phyloP scores from a whole-genome alignment of 2,888 invertebrate genomes.

The Bedellia somnulentella region DNA sequence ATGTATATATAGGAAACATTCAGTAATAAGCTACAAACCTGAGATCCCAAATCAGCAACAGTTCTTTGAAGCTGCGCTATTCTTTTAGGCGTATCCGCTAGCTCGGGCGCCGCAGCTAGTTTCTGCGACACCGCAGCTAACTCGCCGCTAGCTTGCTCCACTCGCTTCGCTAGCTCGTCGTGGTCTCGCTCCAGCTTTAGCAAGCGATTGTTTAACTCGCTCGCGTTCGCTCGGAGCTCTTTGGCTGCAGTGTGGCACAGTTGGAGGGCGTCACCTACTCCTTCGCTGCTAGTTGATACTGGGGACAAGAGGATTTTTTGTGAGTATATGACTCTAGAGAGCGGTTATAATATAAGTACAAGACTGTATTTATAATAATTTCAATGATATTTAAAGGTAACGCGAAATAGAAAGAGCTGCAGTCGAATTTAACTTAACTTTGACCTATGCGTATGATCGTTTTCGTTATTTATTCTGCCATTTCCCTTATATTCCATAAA shows the following conservation, averaged over 20 bases:
- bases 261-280: conserved; percentile 70
- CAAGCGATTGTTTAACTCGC: conserved; percentile 58
- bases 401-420: no score
- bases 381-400: no score
- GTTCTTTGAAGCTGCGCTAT: conserved; percentile 55
- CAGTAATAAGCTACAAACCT: no score
- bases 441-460: no score
- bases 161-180: conserved; percentile 26
- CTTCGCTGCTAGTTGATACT: conserved; percentile 70
- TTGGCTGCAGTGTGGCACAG: conserved; percentile 71
- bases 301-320: conserved; percentile 12
- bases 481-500: no score
- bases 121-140: conserved; percentile 44
- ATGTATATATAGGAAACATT: no score
- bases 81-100: conserved; percentile 60
- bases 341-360: no score
- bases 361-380: no score
- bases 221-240: conserved; percentile 69
- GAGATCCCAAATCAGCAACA: conserved; percentile 64
- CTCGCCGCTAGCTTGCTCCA: conserved; percentile 23
- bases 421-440: no score
- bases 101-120: conserved; percentile 60
- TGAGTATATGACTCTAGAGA: no score
- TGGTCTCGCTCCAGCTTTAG: conserved; percentile 60
- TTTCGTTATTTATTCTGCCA: no score